A percentile compares a stretch with the other conserved stretches of the same genome.
Conservation (phyloP, 2,797 vertebrate species). For the Galagoides demidoff region DNA sequence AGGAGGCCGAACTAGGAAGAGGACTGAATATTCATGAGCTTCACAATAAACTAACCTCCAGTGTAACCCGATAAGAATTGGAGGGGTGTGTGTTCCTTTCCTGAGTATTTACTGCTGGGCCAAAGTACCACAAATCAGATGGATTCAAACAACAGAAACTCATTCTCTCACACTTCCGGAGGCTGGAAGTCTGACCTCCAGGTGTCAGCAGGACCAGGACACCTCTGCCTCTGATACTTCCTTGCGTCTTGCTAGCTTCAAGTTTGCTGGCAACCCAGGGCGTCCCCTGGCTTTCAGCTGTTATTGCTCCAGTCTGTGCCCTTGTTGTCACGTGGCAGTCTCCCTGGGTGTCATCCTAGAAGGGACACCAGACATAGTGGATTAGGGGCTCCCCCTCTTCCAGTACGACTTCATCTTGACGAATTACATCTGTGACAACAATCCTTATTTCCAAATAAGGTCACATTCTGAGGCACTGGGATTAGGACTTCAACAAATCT, state of each 20-base stretch:
- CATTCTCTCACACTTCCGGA: neutral
- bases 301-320: rapidly evolving
- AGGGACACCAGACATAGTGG: neutral
- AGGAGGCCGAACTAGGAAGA: neutral
- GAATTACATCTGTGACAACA: neutral
- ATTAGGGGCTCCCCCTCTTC: neutral
- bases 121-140: neutral
- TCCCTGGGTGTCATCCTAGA: neutral
- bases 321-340: neutral
- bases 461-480: neutral
- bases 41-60: neutral
- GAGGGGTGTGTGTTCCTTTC: rapidly evolving
- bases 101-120: neutral
- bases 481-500: neutral
- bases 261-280: neutral
- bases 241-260: neutral
- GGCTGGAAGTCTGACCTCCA: neutral
- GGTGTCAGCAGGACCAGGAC: neutral
- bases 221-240: too few relatives aligned
- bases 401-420: neutral
- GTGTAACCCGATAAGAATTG: too few relatives aligned
- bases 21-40: neutral
- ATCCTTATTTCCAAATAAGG: neutral
- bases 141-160: neutral
- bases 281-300: rapidly evolving